phyloP scores from a whole-genome alignment of 2,797 vertebrate species.

The Enteromius treurensis region DNA sequence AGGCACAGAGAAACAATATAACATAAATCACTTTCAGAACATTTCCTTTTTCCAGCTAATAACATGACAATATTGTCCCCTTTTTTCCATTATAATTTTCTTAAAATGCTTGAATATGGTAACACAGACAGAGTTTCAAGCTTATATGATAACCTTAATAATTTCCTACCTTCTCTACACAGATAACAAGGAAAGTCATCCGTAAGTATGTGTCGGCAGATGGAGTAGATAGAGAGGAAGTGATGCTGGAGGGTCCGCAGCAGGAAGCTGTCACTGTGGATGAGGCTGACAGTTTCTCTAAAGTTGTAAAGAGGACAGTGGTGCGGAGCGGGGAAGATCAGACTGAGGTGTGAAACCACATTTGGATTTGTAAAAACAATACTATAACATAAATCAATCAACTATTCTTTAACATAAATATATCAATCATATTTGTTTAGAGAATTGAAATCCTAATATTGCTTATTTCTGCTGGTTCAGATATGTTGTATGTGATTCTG shows the following conservation, averaged over 20 bases:
- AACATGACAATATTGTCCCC: no score
- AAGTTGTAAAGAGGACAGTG: constrained; percentile 90
- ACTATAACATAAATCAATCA: background rate
- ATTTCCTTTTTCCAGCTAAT: background rate
- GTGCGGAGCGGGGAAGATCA: constrained; percentile 84
- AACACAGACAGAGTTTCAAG: background rate
- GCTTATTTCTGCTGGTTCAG: background rate
- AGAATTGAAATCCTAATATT: background rate
- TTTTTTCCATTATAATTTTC: background rate
- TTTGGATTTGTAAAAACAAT: background rate
- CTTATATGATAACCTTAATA: background rate
- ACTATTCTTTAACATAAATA: background rate
- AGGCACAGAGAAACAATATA: background rate
- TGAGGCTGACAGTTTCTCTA: constrained; percentile 87
- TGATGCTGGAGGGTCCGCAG: constrained; percentile 82
- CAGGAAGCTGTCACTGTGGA: constrained; percentile 80
- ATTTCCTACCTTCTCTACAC: constrained; percentile 29
- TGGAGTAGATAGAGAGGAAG: constrained; percentile 86
- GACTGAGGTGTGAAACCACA: constrained; percentile 80
- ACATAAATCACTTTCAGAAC: background rate
- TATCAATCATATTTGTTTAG: background rate
- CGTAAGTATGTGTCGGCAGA: constrained; percentile 85
- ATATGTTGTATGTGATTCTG: background rate
- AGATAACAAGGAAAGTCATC: constrained; percentile 94
- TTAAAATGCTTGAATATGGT: background rate